phyloP scores from a whole-genome alignment of 2,888 invertebrate species.

The Hirtodrosophila histrioides region DNA sequence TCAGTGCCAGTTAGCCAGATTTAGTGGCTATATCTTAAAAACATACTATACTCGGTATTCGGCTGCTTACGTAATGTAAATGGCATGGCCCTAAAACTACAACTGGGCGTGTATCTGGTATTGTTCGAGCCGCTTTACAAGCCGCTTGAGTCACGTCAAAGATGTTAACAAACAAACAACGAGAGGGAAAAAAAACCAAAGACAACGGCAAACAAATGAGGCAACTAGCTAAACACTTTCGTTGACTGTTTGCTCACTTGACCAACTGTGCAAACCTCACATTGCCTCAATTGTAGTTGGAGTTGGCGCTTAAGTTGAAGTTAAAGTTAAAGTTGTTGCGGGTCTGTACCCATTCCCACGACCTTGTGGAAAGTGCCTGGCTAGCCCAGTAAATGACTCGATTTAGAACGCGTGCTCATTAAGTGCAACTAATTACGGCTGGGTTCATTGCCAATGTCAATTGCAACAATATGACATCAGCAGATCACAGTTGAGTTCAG shows the following conservation, averaged over 20 bases:
- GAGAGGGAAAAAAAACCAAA: slow-evolving; percentile 6
- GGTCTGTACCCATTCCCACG: slow-evolving; percentile 65
- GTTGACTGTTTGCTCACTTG: slow-evolving; percentile 68
- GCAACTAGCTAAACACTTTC: slow-evolving; percentile 68
- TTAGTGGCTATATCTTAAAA: slow-evolving; percentile 37
- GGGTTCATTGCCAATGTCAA: slow-evolving; percentile 78
- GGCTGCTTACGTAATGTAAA: slow-evolving; percentile 52
- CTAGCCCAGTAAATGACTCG: slow-evolving; percentile 38
- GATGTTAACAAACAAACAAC: slow-evolving; percentile 51
- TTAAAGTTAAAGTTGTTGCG: slow-evolving; percentile 11
- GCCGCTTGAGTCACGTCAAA: slow-evolving; percentile 51
- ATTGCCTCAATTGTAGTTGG: slow-evolving; percentile 35
- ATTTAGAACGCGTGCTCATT: slow-evolving; percentile 63
- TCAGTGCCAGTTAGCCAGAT: slow-evolving; percentile 21
- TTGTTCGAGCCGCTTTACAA: slow-evolving; percentile 37
- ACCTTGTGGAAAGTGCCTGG: slow-evolving; percentile 51
- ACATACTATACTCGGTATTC: slow-evolving; percentile 36
- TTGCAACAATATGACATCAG: slow-evolving; percentile 72
- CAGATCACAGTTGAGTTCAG: slow-evolving; percentile 28
- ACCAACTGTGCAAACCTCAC: slow-evolving; percentile 69
- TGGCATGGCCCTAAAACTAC: slow-evolving; percentile 56
- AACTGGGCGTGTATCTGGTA: slow-evolving; percentile 46
- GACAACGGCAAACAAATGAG: slow-evolving; percentile 51
- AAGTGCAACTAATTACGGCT: slow-evolving; percentile 64
- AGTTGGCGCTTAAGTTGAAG: slow-evolving; percentile 12